These are phyloP conservation scores for Sialis lutaria DNA, from an alignment of 2,888 invertebrate genomes.

Conservation along the genomic window DNA sequence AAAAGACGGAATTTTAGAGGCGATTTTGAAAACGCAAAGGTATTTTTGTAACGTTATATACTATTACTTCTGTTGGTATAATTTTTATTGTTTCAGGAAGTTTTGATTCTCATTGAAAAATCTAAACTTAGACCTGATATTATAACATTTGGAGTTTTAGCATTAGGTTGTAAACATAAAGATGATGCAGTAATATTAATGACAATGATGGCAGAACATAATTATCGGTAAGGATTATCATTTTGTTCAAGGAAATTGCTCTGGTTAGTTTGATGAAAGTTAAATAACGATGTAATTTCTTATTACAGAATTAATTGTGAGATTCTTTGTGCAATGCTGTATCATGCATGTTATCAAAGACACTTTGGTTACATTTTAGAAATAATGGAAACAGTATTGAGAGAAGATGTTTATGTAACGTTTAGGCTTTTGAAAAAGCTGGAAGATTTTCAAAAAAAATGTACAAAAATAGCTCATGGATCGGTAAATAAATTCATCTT, in stretches of 20 bases:
- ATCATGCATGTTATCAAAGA: constrained; percentile 37
- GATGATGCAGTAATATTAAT: constrained; percentile 47
- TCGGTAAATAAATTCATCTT: constrained; percentile 21
- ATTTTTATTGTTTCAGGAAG: constrained; percentile 26
- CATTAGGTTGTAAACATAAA: constrained; percentile 54
- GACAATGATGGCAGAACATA: constrained; percentile 46
- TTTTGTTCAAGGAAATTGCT: background rate
- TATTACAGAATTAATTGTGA: constrained; percentile 48
- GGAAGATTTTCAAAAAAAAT: constrained; percentile 39
- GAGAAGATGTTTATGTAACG: constrained; percentile 43
- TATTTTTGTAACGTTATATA: constrained; percentile 22
- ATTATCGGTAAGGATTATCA: constrained; percentile 33
- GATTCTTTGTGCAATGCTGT: constrained; percentile 58
- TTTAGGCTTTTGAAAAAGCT: constrained; percentile 40
- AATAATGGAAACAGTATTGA: constrained; percentile 45
- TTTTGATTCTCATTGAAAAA: constrained; percentile 35
- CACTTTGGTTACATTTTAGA: constrained; percentile 50
- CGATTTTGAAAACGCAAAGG: constrained; percentile 53
- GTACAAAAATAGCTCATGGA: constrained; percentile 30
- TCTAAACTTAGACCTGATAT: constrained; percentile 44
- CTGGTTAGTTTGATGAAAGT: constrained; percentile 1
- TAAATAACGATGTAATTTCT: constrained; percentile 9
- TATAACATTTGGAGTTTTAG: constrained; percentile 72
- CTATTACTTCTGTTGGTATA: background rate
- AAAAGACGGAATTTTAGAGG: constrained; percentile 55